Evolutionary conservation across 2,797 vertebrate genomes (phyloP).

Genomic region (Chaunax sp.): DNA sequence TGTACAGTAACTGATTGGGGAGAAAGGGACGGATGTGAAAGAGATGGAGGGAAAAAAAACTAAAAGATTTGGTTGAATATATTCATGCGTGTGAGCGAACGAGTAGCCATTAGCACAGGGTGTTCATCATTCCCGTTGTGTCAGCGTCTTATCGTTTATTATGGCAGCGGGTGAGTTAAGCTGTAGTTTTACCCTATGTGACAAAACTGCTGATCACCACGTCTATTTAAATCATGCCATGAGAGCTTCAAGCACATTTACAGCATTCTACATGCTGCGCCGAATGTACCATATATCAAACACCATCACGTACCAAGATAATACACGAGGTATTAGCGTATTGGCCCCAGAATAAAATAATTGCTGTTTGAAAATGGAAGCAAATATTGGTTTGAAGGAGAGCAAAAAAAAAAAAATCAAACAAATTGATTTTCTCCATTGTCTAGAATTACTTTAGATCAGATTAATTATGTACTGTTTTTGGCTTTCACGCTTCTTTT

Average conservation of each 20-base stretch:
- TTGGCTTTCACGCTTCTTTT: too few relatives aligned
- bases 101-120: conserved; percentile 25
- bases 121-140: conserved; percentile 58
- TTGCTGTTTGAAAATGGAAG: not conserved
- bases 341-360: conserved; percentile 6
- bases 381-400: not conserved
- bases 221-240: conserved; percentile 61
- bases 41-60: conserved; percentile 8
- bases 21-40: conserved; percentile 12
- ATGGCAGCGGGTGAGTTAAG: conserved; percentile 65
- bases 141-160: conserved; percentile 68
- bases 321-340: conserved; percentile 19
- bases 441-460: not conserved
- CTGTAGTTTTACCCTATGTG: conserved; percentile 63
- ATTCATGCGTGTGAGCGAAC: conserved; percentile 49
- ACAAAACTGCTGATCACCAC: conserved; percentile 69
- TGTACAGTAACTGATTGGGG: conserved; percentile 7
- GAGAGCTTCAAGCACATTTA: conserved; percentile 53
- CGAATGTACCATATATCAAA: conserved; percentile 20
- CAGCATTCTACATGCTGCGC: conserved; percentile 34
- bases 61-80: conserved; percentile 5
- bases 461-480: too few relatives aligned
- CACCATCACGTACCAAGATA: conserved; percentile 11
- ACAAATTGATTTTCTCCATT: not conserved
- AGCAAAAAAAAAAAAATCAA: not conserved